Percentiles rank a stretch among this genome's conserved stretches.
Conservation (phyloP, 1,140 invertebrate genomes). For the Drosophila watanabei region DNA sequence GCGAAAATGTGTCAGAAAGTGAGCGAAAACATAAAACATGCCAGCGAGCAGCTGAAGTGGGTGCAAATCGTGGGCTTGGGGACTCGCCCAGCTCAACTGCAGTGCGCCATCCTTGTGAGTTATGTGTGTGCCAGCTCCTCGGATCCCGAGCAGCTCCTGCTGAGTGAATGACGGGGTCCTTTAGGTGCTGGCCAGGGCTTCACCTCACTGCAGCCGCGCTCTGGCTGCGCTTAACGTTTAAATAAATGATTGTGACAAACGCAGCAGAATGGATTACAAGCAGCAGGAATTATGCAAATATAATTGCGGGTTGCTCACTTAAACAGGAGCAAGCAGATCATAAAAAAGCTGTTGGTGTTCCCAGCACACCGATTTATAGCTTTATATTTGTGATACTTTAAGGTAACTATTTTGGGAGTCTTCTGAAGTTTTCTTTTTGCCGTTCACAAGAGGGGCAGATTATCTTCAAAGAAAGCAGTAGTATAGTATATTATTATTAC, state of each 20-base stretch:
- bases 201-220: conserved; percentile 40
- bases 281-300: conserved; percentile 48
- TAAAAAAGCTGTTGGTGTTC: background rate
- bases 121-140: conserved; percentile 65
- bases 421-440: background rate
- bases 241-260: conserved; percentile 80
- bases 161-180: conserved; percentile 51
- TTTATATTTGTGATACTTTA: background rate
- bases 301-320: conserved; percentile 40
- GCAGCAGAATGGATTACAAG: conserved; percentile 58
- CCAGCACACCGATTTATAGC: background rate
- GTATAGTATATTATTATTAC: too few species aligned
- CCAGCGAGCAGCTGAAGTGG: conserved; percentile 26
- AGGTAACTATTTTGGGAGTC: background rate
- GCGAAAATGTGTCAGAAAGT: conserved; percentile 78
- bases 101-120: conserved; percentile 58
- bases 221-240: conserved; percentile 72
- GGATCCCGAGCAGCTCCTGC: conserved; percentile 30
- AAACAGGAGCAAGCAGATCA: background rate
- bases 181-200: conserved; percentile 51
- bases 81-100: conserved; percentile 25
- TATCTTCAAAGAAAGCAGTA: too few species aligned
- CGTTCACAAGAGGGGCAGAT: too few species aligned
- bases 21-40: conserved; percentile 71
- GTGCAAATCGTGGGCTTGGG: background rate